A percentile compares a stretch with the other conserved stretches of the same genome.
These are phyloP conservation scores for Lucilia cuprina DNA, from an alignment of 1,140 invertebrate species.

Conservation along the genomic window DNA sequence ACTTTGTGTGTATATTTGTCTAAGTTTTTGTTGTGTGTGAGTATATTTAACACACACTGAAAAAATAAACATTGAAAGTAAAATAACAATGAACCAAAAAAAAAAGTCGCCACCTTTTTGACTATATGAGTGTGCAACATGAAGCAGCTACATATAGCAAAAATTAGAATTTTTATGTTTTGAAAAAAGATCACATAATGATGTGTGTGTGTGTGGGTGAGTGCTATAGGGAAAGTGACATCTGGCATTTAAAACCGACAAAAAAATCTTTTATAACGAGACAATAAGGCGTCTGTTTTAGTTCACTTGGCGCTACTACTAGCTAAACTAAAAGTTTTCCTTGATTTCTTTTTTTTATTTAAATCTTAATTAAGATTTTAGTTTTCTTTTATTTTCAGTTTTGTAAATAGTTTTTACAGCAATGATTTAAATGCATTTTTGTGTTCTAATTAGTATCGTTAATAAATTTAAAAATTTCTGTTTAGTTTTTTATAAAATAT, in stretches of 20 bases:
- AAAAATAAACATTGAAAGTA: background rate
- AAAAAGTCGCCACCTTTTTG: background rate
- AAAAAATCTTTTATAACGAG: background rate
- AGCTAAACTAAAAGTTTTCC: background rate
- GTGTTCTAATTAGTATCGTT: background rate
- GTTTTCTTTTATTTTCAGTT: background rate
- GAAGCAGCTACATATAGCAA: background rate
- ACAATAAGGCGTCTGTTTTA: background rate
- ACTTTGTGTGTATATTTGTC: too few species aligned
- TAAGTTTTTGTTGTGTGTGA: background rate
- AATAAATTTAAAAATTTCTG: background rate
- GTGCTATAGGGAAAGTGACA: background rate
- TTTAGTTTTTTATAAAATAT: background rate
- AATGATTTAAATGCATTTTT: slow-evolving; percentile 5
- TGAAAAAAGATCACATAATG: background rate
- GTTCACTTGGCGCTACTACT: background rate
- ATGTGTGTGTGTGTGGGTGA: background rate
- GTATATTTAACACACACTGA: background rate
- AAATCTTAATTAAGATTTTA: background rate
- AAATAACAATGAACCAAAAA: background rate
- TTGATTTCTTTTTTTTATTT: background rate
- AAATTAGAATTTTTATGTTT: background rate
- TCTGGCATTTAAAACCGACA: background rate
- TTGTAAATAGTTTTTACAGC: background rate
- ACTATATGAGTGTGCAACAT: background rate